A percentile compares a stretch with the other conserved stretches of the same genome.
Evolutionary conservation across 2,113 vertebrate species (phyloP).

Genomic region (Brienomyrus brachyistius): DNA sequence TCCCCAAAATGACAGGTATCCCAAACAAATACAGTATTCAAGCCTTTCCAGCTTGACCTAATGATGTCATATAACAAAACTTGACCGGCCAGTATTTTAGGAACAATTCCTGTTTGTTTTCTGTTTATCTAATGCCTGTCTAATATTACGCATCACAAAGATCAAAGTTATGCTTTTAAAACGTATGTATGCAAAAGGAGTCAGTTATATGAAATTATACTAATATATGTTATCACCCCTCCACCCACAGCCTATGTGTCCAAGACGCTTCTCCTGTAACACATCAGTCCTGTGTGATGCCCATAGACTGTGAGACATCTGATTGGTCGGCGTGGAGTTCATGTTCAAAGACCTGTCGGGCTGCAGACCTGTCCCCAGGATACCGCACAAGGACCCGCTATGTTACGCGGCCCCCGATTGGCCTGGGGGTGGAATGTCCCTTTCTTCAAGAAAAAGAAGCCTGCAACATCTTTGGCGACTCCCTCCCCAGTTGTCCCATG

Average conservation of each 20-base stretch:
- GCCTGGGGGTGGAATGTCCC: conserved; percentile 66
- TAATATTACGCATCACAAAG: not conserved
- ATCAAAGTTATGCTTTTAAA: not conserved
- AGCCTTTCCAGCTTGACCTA: not conserved
- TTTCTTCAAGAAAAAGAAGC: conserved; percentile 78
- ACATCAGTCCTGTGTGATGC: conserved; percentile 73
- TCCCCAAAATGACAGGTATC: not conserved
- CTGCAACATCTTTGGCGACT: conserved; percentile 65
- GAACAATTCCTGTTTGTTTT: not conserved
- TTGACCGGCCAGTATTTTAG: not conserved
- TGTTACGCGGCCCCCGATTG: conserved; percentile 62
- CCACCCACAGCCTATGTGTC: conserved; percentile 66
- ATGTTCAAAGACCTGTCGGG: conserved; percentile 75
- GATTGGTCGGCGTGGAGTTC: conserved; percentile 83
- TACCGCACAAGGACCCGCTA: conserved; percentile 69
- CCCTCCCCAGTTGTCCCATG: conserved; percentile 80
- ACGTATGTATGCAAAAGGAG: not conserved
- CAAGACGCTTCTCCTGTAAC: conserved; percentile 66
- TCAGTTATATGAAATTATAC: not conserved
- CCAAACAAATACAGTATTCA: not conserved
- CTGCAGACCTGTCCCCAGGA: conserved; percentile 63
- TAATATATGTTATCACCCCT: conserved; percentile 5
- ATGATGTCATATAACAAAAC: not conserved
- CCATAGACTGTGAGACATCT: conserved; percentile 72
- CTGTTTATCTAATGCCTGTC: not conserved